phyloP scores from a whole-genome alignment of 2,888 invertebrate genomes.

The Octonoba sinensis region DNA sequence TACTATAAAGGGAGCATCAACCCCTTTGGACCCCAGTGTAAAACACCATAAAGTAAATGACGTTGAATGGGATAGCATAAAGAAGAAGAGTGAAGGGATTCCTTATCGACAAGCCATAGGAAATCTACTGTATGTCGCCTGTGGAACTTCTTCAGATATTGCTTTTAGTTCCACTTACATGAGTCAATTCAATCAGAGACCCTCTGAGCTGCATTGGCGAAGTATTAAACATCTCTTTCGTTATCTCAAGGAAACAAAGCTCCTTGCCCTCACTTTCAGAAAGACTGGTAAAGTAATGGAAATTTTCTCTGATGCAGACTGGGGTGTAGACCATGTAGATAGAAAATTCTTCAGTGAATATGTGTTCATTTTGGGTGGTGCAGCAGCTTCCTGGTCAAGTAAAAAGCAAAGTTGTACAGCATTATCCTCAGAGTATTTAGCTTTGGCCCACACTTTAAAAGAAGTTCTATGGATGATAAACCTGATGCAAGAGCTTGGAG shows the following conservation, averaged over 20 bases:
- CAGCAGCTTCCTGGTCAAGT: conserved; percentile 59
- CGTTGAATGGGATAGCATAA: neutral
- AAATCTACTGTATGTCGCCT: conserved; percentile 4
- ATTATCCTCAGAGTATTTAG: conserved; percentile 58
- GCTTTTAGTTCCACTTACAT: conserved; percentile 3
- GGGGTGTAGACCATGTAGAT: conserved; percentile 58
- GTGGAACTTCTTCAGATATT: conserved; percentile 10
- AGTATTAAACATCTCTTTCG: conserved; percentile 1
- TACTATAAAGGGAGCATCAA: conserved; percentile 6
- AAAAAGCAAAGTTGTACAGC: conserved; percentile 61
- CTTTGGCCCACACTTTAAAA: no score
- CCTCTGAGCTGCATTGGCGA: neutral
- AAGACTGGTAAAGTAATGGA: conserved; percentile 6
- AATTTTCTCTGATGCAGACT: conserved; percentile 64
- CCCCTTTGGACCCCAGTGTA: no score
- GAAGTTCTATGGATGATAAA: no score
- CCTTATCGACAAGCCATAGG: conserved; percentile 14
- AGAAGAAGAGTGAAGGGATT: conserved; percentile 3
- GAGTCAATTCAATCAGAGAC: conserved; percentile 18
- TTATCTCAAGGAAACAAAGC: neutral
- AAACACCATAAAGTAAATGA: no score
- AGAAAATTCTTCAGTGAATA: conserved; percentile 61
- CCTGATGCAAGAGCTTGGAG: no score
- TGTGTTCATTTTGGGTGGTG: conserved; percentile 47
- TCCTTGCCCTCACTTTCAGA: neutral